Evolutionary conservation across 2,797 vertebrate genomes (phyloP).

Genomic region (Enteromius argenteus): DNA sequence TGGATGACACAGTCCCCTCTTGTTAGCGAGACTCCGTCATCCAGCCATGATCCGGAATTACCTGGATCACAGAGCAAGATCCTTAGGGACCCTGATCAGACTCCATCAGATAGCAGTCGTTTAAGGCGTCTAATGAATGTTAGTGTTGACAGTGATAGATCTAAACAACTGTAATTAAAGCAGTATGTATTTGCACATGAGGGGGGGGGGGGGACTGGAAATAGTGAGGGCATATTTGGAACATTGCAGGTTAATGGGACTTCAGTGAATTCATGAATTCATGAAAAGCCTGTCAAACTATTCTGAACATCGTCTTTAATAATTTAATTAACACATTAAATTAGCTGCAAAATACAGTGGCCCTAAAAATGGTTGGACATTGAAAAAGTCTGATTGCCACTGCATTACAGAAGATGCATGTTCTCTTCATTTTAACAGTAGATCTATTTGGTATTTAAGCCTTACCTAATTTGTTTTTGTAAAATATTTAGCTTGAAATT

Average conservation of each 20-base stretch:
- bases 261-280: neutral
- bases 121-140: slow-evolving; percentile 25
- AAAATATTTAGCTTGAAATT: neutral
- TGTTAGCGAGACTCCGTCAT: slow-evolving; percentile 63
- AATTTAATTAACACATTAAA: neutral
- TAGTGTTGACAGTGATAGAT: slow-evolving; percentile 44
- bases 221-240: neutral
- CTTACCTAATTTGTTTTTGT: neutral
- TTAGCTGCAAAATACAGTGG: neutral
- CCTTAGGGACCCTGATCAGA: slow-evolving; percentile 54
- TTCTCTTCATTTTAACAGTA: neutral
- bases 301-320: neutral
- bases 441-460: neutral
- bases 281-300: neutral
- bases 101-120: slow-evolving; percentile 50
- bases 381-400: neutral
- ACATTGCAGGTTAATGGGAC: neutral
- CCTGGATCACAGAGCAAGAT: slow-evolving; percentile 78
- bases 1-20: slow-evolving; percentile 68
- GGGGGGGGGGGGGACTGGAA: neutral
- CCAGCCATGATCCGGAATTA: slow-evolving; percentile 73
- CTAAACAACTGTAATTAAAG: slow-evolving; percentile 7
- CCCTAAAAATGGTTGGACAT: neutral
- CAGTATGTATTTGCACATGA: neutral
- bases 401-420: neutral